Base-by-base conservation (phyloP, 2,797 vertebrate genomes). In the Erethizon dorsatum region DNA sequence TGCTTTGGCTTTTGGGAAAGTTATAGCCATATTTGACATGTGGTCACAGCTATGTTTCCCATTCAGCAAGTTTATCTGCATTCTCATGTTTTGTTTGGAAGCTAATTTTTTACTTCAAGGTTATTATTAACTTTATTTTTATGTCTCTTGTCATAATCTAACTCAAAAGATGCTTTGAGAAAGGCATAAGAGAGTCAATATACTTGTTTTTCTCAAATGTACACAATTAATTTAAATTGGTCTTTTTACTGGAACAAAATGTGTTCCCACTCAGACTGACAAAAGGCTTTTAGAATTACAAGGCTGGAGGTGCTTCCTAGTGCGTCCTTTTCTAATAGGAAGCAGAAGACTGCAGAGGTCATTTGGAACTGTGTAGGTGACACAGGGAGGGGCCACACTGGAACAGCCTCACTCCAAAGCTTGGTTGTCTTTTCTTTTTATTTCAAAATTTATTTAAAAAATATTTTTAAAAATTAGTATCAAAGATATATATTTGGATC, bases 111-210 rank as follows among this genome's bases (percentile, higher is more conserved):
- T 56, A 82, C 57, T 93, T 78, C 37, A 92, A 26, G 17, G 47
- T 45, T 79, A 45, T 71, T 41, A 85, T 59, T 69, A 96, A 41
- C 54, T 71, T 86, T 63, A 78, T 79, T 94, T 88, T 73, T 92
- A 61, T 93, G 47, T 73, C 13, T 71, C 37, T 93, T 80, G 7
- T 56, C 75, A 89, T 77, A 92, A 65, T 22, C 24, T 50, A 89
- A 87, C 31, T 92, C 56, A 83, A 94, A 97, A 90, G 52, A 88
- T 82, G 52, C 50, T 94, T 57, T 85, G 37, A 88, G 90, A 14
- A 14, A 94, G 18, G 28, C 4, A 47, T 33, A 91, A 57, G 50
- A 71, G n/a, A 91, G 83, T 83, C 59, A 88, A 78, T 54, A 88
- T 54, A 28, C 67, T 77, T 59, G 80, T 50, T 77, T 84, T 37